A percentile compares a stretch with the other conserved stretches of the same genome.
These are phyloP conservation scores for Brachionus plicatilis DNA, from an alignment of 1,140 invertebrate genomes.

Conservation along the genomic window DNA sequence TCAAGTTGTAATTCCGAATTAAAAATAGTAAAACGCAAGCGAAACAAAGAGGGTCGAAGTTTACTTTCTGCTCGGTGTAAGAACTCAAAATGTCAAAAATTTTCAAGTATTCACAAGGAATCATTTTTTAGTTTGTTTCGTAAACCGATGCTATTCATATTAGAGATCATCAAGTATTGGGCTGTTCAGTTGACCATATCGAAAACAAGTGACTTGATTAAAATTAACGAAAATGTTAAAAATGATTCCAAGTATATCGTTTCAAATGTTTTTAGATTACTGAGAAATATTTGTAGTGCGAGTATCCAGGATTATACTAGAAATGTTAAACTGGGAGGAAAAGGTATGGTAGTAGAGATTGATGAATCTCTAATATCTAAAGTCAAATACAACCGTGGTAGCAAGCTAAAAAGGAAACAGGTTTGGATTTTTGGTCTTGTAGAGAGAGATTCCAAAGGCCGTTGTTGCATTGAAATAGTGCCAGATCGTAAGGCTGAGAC, in stretches of 20 bases:
- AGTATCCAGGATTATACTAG: neutral
- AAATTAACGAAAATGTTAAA: neutral
- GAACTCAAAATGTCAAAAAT: constrained; percentile 15
- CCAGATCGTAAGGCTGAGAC: neutral
- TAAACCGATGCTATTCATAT: neutral
- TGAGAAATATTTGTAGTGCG: neutral
- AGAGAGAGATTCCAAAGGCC: neutral
- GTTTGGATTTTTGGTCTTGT: neutral
- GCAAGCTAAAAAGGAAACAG: neutral
- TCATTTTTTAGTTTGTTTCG: neutral
- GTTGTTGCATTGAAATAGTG: neutral
- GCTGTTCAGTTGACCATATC: neutral
- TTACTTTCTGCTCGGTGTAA: constrained; percentile 14
- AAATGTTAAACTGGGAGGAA: neutral
- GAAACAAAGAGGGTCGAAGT: neutral
- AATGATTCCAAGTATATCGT: neutral
- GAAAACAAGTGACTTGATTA: neutral
- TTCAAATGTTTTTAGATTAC: neutral
- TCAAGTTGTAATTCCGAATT: constrained; percentile 6
- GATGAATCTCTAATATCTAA: neutral
- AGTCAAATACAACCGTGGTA: neutral
- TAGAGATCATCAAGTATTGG: neutral
- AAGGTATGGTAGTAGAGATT: neutral
- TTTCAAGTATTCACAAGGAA: neutral
- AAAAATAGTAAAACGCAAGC: constrained; percentile 1